Conservation (phyloP, 2,113 vertebrate genomes). For the Mus pahari region DNA sequence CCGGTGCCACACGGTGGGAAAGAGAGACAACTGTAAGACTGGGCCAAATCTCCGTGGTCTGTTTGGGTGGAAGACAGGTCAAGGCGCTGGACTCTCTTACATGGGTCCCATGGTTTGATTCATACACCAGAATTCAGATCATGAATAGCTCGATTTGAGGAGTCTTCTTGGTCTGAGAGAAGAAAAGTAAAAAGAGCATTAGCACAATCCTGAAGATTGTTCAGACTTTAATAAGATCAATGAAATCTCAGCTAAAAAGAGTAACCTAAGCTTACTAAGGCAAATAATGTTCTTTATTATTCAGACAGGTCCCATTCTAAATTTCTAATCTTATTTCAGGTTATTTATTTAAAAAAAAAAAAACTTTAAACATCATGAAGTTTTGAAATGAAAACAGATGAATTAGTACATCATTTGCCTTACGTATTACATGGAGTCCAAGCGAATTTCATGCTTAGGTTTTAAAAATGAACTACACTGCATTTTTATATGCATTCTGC, state of each 20-base stretch:
- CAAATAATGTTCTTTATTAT: conserved; percentile 22
- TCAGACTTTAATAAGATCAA: conserved; percentile 26
- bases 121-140: neutral
- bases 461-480: conserved; percentile 55
- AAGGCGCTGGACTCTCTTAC: neutral
- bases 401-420: conserved; percentile 55
- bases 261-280: conserved; percentile 42
- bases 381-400: conserved; percentile 38
- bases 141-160: neutral
- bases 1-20: no score
- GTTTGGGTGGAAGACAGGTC: neutral
- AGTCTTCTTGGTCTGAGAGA: neutral
- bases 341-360: conserved; percentile 66
- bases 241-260: conserved; percentile 54
- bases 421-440: conserved; percentile 21
- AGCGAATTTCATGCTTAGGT: conserved; percentile 48
- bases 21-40: neutral
- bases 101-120: neutral
- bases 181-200: conserved; percentile 40
- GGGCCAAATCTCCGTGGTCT: neutral
- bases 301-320: conserved; percentile 34
- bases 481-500: conserved; percentile 41
- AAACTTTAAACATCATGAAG: conserved; percentile 54
- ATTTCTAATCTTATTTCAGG: conserved; percentile 35
- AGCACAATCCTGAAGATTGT: conserved; percentile 13